Conservation (phyloP, 2,888 invertebrate species). For the Deroplatys truncata region DNA sequence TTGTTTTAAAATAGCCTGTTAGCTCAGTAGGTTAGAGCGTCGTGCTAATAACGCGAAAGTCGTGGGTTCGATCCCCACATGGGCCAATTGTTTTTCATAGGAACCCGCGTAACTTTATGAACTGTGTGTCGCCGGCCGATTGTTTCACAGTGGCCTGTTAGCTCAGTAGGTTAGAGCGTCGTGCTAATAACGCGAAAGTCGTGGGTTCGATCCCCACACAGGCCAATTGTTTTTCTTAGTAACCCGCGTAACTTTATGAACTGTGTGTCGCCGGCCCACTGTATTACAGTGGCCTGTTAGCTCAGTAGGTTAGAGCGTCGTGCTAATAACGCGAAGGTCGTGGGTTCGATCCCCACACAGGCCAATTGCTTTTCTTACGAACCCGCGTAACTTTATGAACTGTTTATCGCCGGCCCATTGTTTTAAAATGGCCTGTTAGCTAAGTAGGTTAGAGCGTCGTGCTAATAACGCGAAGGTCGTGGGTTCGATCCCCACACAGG, state of each 20-base stretch:
- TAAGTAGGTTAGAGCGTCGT: constrained; percentile 25
- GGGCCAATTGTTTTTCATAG: no score
- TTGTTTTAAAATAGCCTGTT: no score
- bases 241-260: no score
- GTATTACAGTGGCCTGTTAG: no score
- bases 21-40: constrained; percentile 29
- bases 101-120: no score
- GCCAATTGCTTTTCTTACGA: no score
- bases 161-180: constrained; percentile 24
- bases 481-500: constrained; percentile 22
- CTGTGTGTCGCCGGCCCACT: no score
- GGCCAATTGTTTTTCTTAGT: no score
- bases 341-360: constrained; percentile 23
- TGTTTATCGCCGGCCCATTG: no score
- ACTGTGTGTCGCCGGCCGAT: no score
- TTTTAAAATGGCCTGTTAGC: no score
- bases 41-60: constrained; percentile 30
- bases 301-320: constrained; percentile 24
- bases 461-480: constrained; percentile 26
- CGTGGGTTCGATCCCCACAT: constrained; percentile 30
- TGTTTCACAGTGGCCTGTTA: constrained; percentile 21
- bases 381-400: no score
- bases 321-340: constrained; percentile 26
- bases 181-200: constrained; percentile 26
- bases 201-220: constrained; percentile 28